Evolutionary conservation across 2,113 vertebrate genomes (phyloP), one percentile per base, ranked within the genome.

Genomic region (Ictidomys tridecemlineatus): DNA sequence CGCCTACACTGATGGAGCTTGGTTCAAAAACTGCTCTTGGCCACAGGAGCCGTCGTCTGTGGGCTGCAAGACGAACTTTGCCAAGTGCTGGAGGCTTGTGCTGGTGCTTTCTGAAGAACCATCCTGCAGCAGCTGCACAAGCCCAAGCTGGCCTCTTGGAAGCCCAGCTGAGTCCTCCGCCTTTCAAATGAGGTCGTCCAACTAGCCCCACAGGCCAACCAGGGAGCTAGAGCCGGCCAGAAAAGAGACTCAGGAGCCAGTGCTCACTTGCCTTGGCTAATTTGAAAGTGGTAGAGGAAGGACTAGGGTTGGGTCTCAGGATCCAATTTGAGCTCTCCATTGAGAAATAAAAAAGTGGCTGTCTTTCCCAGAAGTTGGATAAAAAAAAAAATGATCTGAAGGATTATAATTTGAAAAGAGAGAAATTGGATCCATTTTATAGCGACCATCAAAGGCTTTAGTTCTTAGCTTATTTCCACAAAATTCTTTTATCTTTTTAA

Each of bases 401-500:
- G 28, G 11, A 58, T 73, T 65, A 82, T 37, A 58, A 77, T 87
- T 69, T 42, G 20, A 93, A 80, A 95, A 91, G 20, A 22, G 56
- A 87, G 72, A 96, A 77, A 89, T 67, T 5, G 77, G 78, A 83
- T 89, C 37, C 30, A 82, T 89, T 93, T 85, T 86, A 83, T 11
- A 74, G 61, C 58, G 45, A 82, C 65, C 69, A 72, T 89, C 39
- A 69, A 87, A 94, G 37, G 0, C 69, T 79, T 77, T 61, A 65
- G 53, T 92, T 96, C 12, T 83, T 70, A 48, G 17, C 37, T 95
- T 63, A 51, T 53, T 91, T 95, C 82, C 67, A 69, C 24, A 61
- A 82, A 91, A 78, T 92, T 78, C 9, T 89, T 93, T 95, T 76
- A 76, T 94, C 13, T 86, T 89, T 83, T 87, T 32, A 76, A 72